Conservation (phyloP, 2,888 invertebrate genomes). For the Sminthurinus aureus region DNA sequence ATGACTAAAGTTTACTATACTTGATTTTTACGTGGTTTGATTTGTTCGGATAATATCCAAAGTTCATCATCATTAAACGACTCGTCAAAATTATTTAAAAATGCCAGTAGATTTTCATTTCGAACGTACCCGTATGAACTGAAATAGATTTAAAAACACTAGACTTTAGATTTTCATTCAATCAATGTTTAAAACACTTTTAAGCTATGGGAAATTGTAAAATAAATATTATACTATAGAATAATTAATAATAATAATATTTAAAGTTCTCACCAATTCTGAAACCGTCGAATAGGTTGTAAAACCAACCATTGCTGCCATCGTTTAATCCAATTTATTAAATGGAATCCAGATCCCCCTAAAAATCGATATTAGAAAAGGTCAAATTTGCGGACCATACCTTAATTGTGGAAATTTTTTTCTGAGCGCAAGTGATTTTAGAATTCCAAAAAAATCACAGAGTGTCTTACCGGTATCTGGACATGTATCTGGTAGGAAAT, state of each 20-base stretch:
- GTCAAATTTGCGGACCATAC: too few relatives aligned
- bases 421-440: too few relatives aligned
- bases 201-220: too few relatives aligned
- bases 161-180: background rate
- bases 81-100: conserved; percentile 79
- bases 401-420: too few relatives aligned
- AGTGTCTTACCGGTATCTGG: too few relatives aligned
- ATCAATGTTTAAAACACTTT: too few relatives aligned
- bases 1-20: conserved; percentile 23
- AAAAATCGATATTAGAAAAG: too few relatives aligned
- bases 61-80: conserved; percentile 68
- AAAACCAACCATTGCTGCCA: conserved; percentile 99
- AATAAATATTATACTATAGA: background rate
- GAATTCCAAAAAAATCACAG: too few relatives aligned
- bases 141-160: conserved; percentile 40
- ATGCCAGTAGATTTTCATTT: conserved; percentile 90
- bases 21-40: conserved; percentile 74
- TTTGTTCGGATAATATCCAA: conserved; percentile 97
- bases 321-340: conserved; percentile 96
- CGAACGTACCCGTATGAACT: conserved; percentile 93
- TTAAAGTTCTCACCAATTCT: conserved; percentile 74
- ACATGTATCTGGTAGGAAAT: conserved; percentile 85
- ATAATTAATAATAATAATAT: too few relatives aligned
- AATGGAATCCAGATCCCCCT: too few relatives aligned
- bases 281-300: conserved; percentile 97